These are phyloP conservation scores for Periophthalmodon schlosseri DNA, from an alignment of 2,113 vertebrate genomes.

Conservation along the genomic window DNA sequence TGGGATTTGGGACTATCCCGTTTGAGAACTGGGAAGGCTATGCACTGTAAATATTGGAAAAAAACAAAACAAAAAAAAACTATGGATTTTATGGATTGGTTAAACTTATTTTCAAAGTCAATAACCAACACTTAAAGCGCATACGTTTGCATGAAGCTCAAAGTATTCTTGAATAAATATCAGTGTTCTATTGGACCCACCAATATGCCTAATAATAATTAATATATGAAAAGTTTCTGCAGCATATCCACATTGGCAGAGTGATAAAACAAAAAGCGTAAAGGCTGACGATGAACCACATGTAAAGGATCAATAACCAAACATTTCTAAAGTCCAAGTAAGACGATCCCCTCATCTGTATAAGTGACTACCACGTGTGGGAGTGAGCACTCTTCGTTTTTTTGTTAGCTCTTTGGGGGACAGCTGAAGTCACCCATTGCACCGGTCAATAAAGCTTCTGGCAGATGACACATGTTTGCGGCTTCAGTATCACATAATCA, in stretches of 20 bases:
- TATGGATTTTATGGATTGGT: no score
- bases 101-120: no score
- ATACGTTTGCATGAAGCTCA: no score
- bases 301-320: background rate
- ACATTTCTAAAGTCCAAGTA: background rate
- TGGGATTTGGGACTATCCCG: background rate
- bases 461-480: slow-evolving; percentile 18
- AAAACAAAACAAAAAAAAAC: no score
- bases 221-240: background rate
- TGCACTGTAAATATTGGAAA: no score
- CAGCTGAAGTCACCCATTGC: slow-evolving; percentile 35
- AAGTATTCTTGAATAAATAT: no score
- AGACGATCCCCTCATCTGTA: background rate
- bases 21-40: background rate
- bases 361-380: background rate
- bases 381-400: slow-evolving; percentile 44
- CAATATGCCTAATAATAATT: no score
- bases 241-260: background rate
- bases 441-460: background rate
- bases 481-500: background rate
- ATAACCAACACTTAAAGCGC: no score
- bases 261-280: background rate
- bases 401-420: slow-evolving; percentile 23
- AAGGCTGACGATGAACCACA: background rate
- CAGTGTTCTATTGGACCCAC: no score